Evolutionary conservation across 2,888 invertebrate species (phyloP), one percentile per base, ranked within the genome.

Genomic region (Dolomedes plantarius): DNA sequence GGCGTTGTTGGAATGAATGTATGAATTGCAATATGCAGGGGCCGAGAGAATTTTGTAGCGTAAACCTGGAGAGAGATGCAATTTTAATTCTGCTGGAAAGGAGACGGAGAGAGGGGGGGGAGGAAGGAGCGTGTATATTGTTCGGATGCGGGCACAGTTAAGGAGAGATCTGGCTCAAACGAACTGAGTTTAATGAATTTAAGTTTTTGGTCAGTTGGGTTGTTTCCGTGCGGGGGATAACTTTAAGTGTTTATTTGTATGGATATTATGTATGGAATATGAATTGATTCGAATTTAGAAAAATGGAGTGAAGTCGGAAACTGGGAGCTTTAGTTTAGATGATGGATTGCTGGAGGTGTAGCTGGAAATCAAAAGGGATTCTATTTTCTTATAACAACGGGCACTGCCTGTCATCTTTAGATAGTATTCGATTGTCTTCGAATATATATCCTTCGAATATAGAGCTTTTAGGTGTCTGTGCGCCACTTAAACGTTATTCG

Each of bases 1-100:
- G 67, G 41, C 50, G 56, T 36, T 62, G 82, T 64, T 39, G 64
- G 32, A 50, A 80, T 67, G 78, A 73, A 80, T 76, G 75, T 27
- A 82, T 82, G 76, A 77, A 77, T n/a, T 83, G 77, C 39, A 76
- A 82, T 75, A 23, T 23, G 56, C 46, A 16, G 46, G 23, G 1
- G 56, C 5, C 23, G 56, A 56, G 6, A n/a, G 16, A 56, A 56
- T 56, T 56, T 56, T n/a, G 56, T 23, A 23, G 56, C 56, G 56
- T 56, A 56, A 56, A 56, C 16, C n/a, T 46, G 9, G n/a, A n/a
- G n/a, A n/a, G n/a, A n/a, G 46, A 56, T 56, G 56, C 56, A 56
- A 56, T 56, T 56, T 56, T 56, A 56, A 56, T 56, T 56, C 56
- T 56, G 13, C 56, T 23, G 56, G 56, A 56, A 23, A 56, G 23